A percentile compares a stretch with the other conserved stretches of the same genome.
Conservation (phyloP, 2,888 invertebrate species). For the Drosophila ezoana region DNA sequence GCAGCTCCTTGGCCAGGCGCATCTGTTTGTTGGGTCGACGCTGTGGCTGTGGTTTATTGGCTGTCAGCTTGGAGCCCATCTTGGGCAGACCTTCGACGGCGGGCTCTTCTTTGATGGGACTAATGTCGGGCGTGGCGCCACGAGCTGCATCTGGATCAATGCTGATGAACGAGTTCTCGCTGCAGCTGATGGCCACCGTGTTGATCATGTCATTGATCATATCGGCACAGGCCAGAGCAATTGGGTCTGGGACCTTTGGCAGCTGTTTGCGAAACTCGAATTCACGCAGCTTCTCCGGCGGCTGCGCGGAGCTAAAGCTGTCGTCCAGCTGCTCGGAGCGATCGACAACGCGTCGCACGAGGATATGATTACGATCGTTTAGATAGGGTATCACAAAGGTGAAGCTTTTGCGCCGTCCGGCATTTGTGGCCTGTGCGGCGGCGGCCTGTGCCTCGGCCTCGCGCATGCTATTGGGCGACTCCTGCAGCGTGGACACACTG, state of each 20-base stretch:
- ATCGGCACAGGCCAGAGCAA: constrained; percentile 77
- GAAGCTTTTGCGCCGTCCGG: constrained; percentile 80
- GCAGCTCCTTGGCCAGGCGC: constrained; percentile 86
- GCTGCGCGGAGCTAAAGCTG: constrained; percentile 59
- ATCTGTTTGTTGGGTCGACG: constrained; percentile 70
- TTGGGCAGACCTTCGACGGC: constrained; percentile 3
- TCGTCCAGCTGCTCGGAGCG: constrained; percentile 81
- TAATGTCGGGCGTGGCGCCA: constrained; percentile 14
- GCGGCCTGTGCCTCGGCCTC: constrained; percentile 57
- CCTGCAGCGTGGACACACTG: constrained; percentile 82
- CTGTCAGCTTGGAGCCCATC: constrained; percentile 14
- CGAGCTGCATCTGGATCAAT: constrained; percentile 66
- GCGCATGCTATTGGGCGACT: constrained; percentile 49
- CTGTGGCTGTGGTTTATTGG: constrained; percentile 18
- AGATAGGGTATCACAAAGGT: constrained; percentile 87
- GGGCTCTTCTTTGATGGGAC: constrained; percentile 35
- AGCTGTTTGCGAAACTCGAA: constrained; percentile 71
- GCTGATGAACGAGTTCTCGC: constrained; percentile 86
- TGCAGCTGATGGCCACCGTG: constrained; percentile 87
- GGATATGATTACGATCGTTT: constrained; percentile 86
- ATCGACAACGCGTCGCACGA: constrained; percentile 85
- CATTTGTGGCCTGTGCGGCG: constrained; percentile 64
- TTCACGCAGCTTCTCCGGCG: constrained; percentile 55
- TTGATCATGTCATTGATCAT: constrained; percentile 86
- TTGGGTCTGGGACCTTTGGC: constrained; percentile 46